phyloP scores from a whole-genome alignment of 37 sponge, comb jelly and placozoan species.

The Axinella damicornis region DNA sequence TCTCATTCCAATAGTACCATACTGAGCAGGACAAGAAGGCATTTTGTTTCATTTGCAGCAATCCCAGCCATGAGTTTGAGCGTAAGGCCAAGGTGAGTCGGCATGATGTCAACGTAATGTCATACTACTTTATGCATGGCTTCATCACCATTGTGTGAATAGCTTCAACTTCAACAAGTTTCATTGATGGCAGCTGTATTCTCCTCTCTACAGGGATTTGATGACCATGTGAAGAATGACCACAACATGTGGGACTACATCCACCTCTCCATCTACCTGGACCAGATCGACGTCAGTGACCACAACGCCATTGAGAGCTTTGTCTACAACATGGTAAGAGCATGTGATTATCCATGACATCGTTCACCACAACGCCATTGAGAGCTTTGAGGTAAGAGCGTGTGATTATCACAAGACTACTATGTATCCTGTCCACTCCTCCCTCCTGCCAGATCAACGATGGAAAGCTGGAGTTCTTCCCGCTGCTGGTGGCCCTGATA shows the following conservation, averaged over 20 bases:
- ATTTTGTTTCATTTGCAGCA: conserved; percentile 69
- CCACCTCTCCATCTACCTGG: conserved; percentile 59
- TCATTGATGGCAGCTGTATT: not conserved
- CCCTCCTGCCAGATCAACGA: conserved; percentile 45
- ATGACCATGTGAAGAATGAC: conserved; percentile 68
- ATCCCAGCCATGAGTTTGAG: conserved; percentile 77
- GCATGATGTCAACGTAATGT: too few species aligned
- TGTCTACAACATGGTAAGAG: conserved; percentile 53
- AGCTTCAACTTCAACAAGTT: not conserved
- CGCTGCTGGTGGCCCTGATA: conserved; percentile 45
- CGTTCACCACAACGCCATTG: too few species aligned
- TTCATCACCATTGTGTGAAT: too few species aligned
- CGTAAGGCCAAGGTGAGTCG: conserved; percentile 40
- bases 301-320: conserved; percentile 71
- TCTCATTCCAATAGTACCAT: conserved; percentile 23
- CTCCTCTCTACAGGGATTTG: conserved; percentile 50
- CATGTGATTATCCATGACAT: too few species aligned
- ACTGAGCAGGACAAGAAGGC: conserved; percentile 64
- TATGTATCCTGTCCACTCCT: not conserved
- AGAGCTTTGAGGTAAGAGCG: too few species aligned
- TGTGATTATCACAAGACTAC: too few species aligned
- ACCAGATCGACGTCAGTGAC: conserved; percentile 59
- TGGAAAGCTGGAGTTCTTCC: conserved; percentile 62
- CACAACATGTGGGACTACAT: conserved; percentile 88
- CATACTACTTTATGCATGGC: too few species aligned